phyloP scores from a whole-genome alignment of 1,140 invertebrate species.

The Latrodectus geometricus region DNA sequence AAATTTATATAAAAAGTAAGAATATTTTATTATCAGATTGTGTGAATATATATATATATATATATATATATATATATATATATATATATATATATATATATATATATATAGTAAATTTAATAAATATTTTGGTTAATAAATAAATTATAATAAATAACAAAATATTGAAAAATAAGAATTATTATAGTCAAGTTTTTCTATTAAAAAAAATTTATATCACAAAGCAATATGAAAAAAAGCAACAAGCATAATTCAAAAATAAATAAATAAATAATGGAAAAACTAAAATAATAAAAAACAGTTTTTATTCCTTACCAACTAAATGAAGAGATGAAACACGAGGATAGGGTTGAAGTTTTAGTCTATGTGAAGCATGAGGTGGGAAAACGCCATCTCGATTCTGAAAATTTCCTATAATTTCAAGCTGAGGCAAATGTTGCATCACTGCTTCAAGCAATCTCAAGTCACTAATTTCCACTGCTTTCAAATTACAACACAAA shows the following conservation, averaged over 20 bases:
- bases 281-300: not conserved
- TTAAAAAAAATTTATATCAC: not conserved
- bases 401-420: constrained; percentile 66
- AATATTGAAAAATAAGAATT: no score
- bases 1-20: no score
- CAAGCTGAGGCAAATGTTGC: constrained; percentile 65
- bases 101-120: no score
- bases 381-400: constrained; percentile 66
- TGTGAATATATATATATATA: no score
- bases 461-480: constrained; percentile 66
- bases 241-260: not conserved
- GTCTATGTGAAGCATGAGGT: constrained; percentile 60
- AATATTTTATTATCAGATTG: no score
- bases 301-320: constrained; percentile 59
- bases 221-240: not conserved
- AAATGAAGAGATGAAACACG: constrained; percentile 66
- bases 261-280: not conserved
- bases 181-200: no score
- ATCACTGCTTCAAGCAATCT: constrained; percentile 66
- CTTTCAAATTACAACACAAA: constrained; percentile 63
- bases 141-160: no score
- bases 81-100: no score
- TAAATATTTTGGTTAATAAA: no score
- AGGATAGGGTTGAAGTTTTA: constrained; percentile 64
- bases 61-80: no score